Evolutionary conservation across 2,888 invertebrate genomes (phyloP).

Genomic region (Apodemia duryi): DNA sequence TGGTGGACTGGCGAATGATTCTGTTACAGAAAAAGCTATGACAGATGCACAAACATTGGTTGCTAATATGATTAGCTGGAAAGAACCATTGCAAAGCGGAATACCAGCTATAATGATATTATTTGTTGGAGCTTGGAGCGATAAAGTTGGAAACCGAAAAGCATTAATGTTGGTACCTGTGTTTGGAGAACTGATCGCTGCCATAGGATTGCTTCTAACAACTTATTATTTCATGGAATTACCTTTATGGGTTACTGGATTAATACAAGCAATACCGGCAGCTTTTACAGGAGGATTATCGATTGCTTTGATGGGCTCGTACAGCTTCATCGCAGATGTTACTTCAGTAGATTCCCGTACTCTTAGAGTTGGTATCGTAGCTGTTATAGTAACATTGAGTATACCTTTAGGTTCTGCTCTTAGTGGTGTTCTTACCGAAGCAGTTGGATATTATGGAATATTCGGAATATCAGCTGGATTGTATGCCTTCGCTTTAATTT

Average conservation of each 20-base stretch:
- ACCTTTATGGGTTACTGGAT: constrained; percentile 73
- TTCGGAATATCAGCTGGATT: constrained; percentile 53
- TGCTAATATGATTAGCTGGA: constrained; percentile 76
- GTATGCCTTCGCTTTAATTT: constrained; percentile 54
- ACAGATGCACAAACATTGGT: constrained; percentile 60
- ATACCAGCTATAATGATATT: constrained; percentile 77
- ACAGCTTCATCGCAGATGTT: constrained; percentile 81
- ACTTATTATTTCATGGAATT: constrained; percentile 77
- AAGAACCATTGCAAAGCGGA: constrained; percentile 72
- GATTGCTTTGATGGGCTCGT: constrained; percentile 77
- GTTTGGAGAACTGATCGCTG: constrained; percentile 73
- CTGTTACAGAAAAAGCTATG: constrained; percentile 51
- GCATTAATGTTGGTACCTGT: constrained; percentile 77
- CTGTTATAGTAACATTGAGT: constrained; percentile 70
- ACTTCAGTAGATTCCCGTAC: constrained; percentile 80
- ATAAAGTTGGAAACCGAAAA: constrained; percentile 78
- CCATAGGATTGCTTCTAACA: constrained; percentile 69
- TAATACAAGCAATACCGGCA: constrained; percentile 75
- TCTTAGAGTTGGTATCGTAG: constrained; percentile 80
- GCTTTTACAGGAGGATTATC: constrained; percentile 80
- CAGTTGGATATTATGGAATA: constrained; percentile 66
- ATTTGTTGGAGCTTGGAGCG: constrained; percentile 82
- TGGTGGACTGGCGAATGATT: constrained; percentile 47
- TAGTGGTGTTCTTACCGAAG: constrained; percentile 71
- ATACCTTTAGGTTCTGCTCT: constrained; percentile 71